These are phyloP conservation scores for Mormoops blainvillei DNA, from an alignment of 2,113 vertebrate genomes.

Conservation along the genomic window DNA sequence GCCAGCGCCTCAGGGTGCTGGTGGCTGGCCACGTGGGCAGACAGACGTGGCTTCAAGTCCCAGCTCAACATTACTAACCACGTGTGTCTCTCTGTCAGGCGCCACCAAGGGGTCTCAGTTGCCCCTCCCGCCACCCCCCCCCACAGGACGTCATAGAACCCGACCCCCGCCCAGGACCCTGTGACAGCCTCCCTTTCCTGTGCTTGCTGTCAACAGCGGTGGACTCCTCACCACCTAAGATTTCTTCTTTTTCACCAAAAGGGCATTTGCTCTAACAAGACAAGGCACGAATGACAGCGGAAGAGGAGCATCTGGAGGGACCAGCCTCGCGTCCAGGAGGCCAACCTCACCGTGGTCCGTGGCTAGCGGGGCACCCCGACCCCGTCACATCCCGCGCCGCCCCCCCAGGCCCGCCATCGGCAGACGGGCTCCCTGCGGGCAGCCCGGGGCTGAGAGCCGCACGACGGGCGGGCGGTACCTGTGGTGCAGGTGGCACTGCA, in stretches of 20 bases:
- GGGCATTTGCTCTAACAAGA: neutral
- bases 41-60: neutral
- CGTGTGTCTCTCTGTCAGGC: neutral
- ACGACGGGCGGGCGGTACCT: constrained; percentile 78
- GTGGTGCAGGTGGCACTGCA: constrained; percentile 97
- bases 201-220: neutral
- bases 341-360: rapidly evolving
- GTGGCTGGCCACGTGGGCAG: rapidly evolving
- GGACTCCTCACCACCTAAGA: neutral
- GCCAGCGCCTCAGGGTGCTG: rapidly evolving
- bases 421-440: rapidly evolving
- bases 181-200: rapidly evolving
- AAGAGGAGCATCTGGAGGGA: rapidly evolving
- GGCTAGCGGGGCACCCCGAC: rapidly evolving
- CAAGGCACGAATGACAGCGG: rapidly evolving
- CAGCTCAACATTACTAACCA: rapidly evolving
- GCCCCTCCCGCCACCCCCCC: neutral
- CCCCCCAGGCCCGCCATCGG: rapidly evolving
- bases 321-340: rapidly evolving
- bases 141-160: no score
- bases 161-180: rapidly evolving
- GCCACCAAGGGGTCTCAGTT: rapidly evolving
- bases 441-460: rapidly evolving
- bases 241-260: neutral
- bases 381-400: rapidly evolving